Conservation (phyloP, 2,888 invertebrate species). For the Idaea dimidiata region DNA sequence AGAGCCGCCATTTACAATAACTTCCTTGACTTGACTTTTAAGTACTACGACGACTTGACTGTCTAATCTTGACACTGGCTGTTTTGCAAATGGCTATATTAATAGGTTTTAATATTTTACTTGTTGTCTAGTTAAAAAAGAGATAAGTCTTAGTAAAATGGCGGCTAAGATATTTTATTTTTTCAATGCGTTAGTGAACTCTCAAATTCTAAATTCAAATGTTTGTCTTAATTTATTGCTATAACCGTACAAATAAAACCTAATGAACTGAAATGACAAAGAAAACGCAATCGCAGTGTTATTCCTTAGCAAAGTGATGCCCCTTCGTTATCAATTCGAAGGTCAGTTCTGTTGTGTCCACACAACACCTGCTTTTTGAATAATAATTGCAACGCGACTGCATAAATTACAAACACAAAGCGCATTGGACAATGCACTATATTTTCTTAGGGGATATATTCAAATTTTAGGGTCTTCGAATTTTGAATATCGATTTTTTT, state of each 20-base stretch:
- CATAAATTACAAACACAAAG: constrained; percentile 65
- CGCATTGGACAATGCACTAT: constrained; percentile 43
- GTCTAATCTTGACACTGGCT: no score
- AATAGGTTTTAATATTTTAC: no score
- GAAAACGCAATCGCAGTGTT: constrained; percentile 20
- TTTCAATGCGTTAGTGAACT: not conserved
- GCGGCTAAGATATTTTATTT: not conserved
- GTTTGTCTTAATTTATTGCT: not conserved
- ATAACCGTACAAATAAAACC: not conserved
- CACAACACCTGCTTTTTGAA: constrained; percentile 67
- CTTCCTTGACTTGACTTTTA: no score
- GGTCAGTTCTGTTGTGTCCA: constrained; percentile 68
- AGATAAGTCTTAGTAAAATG: no score
- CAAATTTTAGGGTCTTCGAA: constrained; percentile 76
- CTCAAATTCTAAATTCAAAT: not conserved
- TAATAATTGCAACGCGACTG: constrained; percentile 65
- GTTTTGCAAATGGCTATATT: no score
- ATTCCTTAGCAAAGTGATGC: constrained; percentile 11
- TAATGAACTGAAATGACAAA: constrained; percentile 4
- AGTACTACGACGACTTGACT: no score
- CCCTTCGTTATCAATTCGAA: constrained; percentile 39
- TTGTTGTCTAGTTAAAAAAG: no score
- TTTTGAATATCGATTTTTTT: constrained; percentile 58
- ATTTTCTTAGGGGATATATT: constrained; percentile 79
- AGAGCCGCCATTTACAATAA: no score